phyloP scores from a whole-genome alignment of 2,113 vertebrate species.

The Holacanthus passer region DNA sequence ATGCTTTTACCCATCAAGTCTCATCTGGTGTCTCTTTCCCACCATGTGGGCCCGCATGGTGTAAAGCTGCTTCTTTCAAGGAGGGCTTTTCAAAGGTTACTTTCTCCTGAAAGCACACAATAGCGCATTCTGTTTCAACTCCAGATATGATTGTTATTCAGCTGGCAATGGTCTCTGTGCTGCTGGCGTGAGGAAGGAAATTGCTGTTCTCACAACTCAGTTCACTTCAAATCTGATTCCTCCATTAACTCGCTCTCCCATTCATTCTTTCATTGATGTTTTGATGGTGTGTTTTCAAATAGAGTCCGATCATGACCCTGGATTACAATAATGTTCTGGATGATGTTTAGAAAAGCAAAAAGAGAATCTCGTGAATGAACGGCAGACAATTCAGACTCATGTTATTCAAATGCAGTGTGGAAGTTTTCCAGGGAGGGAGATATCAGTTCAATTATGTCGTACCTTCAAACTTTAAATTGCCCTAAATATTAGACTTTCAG shows the following conservation, averaged over 20 bases:
- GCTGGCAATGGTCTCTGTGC: conserved; percentile 15
- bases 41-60: neutral
- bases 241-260: neutral
- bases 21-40: conserved; percentile 46
- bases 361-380: neutral
- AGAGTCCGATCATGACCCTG: neutral
- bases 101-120: conserved; percentile 47
- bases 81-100: conserved; percentile 42
- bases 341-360: neutral
- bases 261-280: neutral
- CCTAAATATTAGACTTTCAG: neutral
- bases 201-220: conserved; percentile 8
- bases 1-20: conserved; percentile 53
- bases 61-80: conserved; percentile 30
- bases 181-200: conserved; percentile 26
- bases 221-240: conserved; percentile 1
- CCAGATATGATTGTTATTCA: conserved; percentile 46
- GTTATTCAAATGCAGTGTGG: conserved; percentile 19
- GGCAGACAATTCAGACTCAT: neutral
- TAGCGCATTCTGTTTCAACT: conserved; percentile 42
- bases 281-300: neutral
- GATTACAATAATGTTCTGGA: neutral
- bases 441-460: neutral
- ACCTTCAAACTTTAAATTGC: conserved; percentile 9
- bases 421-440: neutral